Evolutionary conservation across 2,113 vertebrate species (phyloP).

Genomic region (Corythornis vintsioides): DNA sequence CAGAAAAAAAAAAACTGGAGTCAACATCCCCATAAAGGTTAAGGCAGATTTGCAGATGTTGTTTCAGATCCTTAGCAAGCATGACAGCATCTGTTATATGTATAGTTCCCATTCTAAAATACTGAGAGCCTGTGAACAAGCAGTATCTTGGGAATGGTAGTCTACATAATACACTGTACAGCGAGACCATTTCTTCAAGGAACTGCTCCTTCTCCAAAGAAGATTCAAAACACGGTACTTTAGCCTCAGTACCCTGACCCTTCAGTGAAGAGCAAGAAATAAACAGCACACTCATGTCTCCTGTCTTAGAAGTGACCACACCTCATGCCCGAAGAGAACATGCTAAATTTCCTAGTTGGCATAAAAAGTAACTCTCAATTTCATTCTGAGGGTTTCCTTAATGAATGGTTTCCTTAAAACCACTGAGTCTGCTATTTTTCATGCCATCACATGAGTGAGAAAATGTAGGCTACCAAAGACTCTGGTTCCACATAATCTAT

Average conservation of each 20-base stretch:
- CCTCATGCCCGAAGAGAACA: not conserved
- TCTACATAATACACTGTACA: not conserved
- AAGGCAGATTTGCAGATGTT: not conserved
- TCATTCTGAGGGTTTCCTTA: not conserved
- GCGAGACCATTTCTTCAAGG: not conserved
- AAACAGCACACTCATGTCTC: accelerated
- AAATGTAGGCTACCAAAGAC: not conserved
- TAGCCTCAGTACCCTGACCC: not conserved
- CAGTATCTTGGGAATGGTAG: not conserved
- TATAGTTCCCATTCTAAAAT: not conserved
- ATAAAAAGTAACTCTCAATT: not conserved
- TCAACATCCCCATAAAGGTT: not conserved
- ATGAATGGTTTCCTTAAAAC: not conserved
- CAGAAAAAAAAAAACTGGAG: not conserved
- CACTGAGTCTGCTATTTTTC: not conserved
- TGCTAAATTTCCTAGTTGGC: not conserved
- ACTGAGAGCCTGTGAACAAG: not conserved
- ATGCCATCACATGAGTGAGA: not conserved
- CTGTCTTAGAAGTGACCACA: not conserved
- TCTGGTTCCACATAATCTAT: not conserved
- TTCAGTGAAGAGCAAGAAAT: not conserved
- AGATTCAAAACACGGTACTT: not conserved
- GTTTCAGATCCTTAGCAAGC: not conserved
- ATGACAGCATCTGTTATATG: not conserved
- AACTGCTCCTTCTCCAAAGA: not conserved